Percentiles rank a stretch among this genome's conserved stretches.
Conservation (phyloP, 2,888 invertebrate species). For the Ernsta delagoae region DNA sequence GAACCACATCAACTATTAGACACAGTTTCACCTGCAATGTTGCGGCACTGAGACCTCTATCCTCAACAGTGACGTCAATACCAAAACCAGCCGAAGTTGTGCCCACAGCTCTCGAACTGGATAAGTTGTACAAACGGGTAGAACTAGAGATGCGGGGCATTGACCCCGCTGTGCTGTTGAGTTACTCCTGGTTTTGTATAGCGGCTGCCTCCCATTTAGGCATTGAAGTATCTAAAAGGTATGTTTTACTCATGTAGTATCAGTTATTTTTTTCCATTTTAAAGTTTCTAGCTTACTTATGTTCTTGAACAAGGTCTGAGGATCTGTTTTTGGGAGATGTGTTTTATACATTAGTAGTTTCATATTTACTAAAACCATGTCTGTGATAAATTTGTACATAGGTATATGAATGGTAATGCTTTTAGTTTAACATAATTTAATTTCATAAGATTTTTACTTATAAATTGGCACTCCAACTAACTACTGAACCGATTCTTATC, state of each 20-base stretch:
- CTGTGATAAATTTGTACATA: too few relatives aligned
- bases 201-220: slow-evolving; percentile 93
- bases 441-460: too few relatives aligned
- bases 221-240: slow-evolving; percentile 90
- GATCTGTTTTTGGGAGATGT: too few relatives aligned
- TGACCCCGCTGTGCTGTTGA: slow-evolving; percentile 94
- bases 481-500: too few relatives aligned
- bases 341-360: too few relatives aligned
- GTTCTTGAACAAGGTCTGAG: too few relatives aligned
- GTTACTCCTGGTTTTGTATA: slow-evolving; percentile 94
- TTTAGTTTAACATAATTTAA: too few relatives aligned
- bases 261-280: too few relatives aligned
- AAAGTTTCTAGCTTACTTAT: too few relatives aligned
- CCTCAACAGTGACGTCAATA: slow-evolving; percentile 52
- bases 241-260: not conserved
- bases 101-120: slow-evolving; percentile 74
- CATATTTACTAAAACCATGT: too few relatives aligned
- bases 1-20: slow-evolving; percentile 55
- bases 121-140: slow-evolving; percentile 92
- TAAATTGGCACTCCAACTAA: too few relatives aligned
- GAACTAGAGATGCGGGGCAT: slow-evolving; percentile 95
- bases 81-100: slow-evolving; percentile 52
- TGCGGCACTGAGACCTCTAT: slow-evolving; percentile 52
- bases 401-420: too few relatives aligned
- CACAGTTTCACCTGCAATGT: slow-evolving; percentile 49